phyloP scores from a whole-genome alignment of 1,140 invertebrate species.

The Zaprionus davidi region DNA sequence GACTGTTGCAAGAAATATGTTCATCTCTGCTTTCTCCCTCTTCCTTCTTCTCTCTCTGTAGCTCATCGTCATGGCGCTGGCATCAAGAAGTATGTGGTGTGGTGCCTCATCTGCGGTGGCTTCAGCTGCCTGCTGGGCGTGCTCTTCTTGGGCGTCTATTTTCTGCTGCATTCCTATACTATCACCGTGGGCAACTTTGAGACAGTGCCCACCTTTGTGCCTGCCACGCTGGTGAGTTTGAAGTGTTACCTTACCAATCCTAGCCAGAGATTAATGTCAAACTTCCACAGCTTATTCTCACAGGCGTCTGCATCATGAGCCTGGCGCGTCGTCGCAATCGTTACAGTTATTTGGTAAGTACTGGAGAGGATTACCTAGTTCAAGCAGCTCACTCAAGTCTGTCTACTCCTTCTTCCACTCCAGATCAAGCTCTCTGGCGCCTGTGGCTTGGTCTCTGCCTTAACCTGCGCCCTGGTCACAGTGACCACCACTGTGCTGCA shows the following conservation, averaged over 20 bases:
- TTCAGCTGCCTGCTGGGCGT: conserved; percentile 89
- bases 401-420: neutral
- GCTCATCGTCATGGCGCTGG: conserved; percentile 83
- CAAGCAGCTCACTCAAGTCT: neutral
- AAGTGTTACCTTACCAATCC: no score
- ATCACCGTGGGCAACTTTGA: conserved; percentile 92
- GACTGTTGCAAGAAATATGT: neutral
- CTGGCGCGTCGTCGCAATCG: conserved; percentile 92
- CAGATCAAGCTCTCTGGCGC: conserved; percentile 94
- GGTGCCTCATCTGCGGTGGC: conserved; percentile 90
- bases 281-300: conserved; percentile 89
- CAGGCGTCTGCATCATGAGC: conserved; percentile 93
- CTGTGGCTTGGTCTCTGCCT: conserved; percentile 92
- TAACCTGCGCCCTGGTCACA: conserved; percentile 94
- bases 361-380: neutral
- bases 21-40: neutral
- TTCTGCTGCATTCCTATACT: conserved; percentile 90
- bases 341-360: conserved; percentile 93
- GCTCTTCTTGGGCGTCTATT: conserved; percentile 90
- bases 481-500: conserved; percentile 97
- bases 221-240: conserved; percentile 89
- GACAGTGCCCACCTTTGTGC: conserved; percentile 93
- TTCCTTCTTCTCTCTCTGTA: conserved; percentile 6
- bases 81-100: conserved; percentile 89
- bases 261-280: conserved; percentile 8